Conservation (phyloP, 2,888 invertebrate species). For the Eulithis prunata region DNA sequence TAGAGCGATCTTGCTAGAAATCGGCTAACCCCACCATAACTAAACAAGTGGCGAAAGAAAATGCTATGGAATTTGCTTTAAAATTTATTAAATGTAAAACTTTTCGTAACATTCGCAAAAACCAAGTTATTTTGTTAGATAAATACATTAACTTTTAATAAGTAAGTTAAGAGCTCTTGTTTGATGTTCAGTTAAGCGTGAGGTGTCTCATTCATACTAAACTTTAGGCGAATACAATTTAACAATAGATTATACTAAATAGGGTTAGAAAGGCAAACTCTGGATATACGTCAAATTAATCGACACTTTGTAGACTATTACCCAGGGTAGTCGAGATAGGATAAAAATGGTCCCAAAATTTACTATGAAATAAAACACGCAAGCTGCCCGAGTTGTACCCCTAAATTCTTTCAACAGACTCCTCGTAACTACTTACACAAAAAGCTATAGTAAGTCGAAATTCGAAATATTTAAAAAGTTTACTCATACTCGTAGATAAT, state of each 20-base stretch:
- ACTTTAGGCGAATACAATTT: slow-evolving; percentile 62
- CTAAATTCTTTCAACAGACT: slow-evolving; percentile 51
- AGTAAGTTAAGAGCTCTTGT: slow-evolving; percentile 49
- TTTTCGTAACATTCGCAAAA: slow-evolving; percentile 74
- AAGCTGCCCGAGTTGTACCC: slow-evolving; percentile 58
- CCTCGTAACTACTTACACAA: slow-evolving; percentile 66
- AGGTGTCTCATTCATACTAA: slow-evolving; percentile 74
- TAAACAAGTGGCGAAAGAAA: slow-evolving; percentile 71
- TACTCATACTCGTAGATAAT: slow-evolving; percentile 46
- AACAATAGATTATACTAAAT: slow-evolving; percentile 40
- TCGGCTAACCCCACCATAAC: slow-evolving; percentile 75
- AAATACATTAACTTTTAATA: slow-evolving; percentile 52
- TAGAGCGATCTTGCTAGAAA: slow-evolving; percentile 74
- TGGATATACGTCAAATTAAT: slow-evolving; percentile 32
- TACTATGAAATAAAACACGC: slow-evolving; percentile 79
- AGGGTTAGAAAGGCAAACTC: slow-evolving; percentile 42
- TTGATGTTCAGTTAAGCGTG: slow-evolving; percentile 57
- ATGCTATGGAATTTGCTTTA: slow-evolving; percentile 79
- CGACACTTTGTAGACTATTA: slow-evolving; percentile 47
- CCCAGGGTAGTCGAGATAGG: slow-evolving; percentile 57
- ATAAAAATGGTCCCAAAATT: slow-evolving; percentile 81
- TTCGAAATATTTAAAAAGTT: slow-evolving; percentile 46
- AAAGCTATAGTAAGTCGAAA: slow-evolving; percentile 66
- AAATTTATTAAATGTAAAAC: slow-evolving; percentile 77
- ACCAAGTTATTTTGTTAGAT: slow-evolving; percentile 51